Evolutionary conservation across 2,888 invertebrate species (phyloP).

Genomic region (Epinotia ramella): DNA sequence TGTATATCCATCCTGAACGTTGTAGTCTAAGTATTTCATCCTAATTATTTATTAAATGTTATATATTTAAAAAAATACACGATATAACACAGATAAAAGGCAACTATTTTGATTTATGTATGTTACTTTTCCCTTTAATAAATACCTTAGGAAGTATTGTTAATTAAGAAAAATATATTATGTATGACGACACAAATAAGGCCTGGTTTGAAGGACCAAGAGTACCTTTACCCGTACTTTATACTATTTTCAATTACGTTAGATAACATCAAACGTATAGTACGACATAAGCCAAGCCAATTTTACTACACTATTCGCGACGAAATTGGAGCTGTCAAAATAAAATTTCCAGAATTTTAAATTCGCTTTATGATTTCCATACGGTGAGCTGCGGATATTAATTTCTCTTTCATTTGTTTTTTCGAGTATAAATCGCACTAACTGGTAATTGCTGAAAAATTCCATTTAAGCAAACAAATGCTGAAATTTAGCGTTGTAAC

Average conservation of each 20-base stretch:
- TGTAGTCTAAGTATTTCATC: not conserved
- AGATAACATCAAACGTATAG: not conserved
- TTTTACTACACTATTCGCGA: not conserved
- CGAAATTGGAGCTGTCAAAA: conserved; percentile 26
- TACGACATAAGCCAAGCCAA: not conserved
- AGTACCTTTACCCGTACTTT: not conserved
- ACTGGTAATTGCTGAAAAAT: conserved; percentile 38
- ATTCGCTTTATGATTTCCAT: not conserved
- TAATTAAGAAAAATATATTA: too few relatives aligned
- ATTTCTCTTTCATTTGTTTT: conserved; percentile 27
- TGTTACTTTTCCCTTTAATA: too few relatives aligned
- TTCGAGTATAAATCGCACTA: conserved; percentile 38
- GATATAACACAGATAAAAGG: not conserved
- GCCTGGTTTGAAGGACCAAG: too few relatives aligned
- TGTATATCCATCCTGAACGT: too few relatives aligned
- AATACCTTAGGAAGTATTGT: too few relatives aligned
- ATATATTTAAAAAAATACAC: not conserved
- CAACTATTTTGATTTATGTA: not conserved
- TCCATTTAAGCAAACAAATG: conserved; percentile 33
- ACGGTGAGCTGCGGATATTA: conserved; percentile 29
- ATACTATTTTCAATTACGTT: not conserved
- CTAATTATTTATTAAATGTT: not conserved
- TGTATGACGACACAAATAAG: too few relatives aligned
- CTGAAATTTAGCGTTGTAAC: conserved; percentile 36
- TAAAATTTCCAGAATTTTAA: conserved; percentile 19